These are phyloP conservation scores for Phodopus roborovskii DNA, from an alignment of 2,113 vertebrate species.

Conservation along the genomic window DNA sequence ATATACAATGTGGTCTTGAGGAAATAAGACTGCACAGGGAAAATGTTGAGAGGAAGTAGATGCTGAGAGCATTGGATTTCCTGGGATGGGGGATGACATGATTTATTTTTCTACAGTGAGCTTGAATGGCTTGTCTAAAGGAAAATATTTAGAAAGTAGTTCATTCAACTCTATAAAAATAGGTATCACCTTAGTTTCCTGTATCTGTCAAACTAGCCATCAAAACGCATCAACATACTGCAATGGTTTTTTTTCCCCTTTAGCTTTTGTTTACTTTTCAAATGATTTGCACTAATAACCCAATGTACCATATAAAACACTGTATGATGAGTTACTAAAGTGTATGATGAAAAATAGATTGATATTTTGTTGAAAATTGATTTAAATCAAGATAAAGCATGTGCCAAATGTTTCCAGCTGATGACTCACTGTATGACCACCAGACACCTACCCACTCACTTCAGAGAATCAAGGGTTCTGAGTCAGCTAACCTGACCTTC, in stretches of 20 bases:
- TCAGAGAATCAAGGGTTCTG: neutral
- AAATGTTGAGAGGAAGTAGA: neutral
- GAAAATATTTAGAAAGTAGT: constrained; percentile 1
- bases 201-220: neutral
- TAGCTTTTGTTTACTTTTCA: constrained; percentile 23
- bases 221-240: neutral
- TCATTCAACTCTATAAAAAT: neutral
- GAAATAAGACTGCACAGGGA: neutral
- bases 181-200: neutral
- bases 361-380: constrained; percentile 38
- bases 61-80: constrained; percentile 23
- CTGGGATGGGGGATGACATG: neutral
- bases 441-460: neutral
- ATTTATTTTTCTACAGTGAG: constrained; percentile 2
- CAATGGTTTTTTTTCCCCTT: neutral
- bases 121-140: neutral
- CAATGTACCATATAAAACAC: neutral
- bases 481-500: constrained; percentile 28
- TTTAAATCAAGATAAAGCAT: constrained; percentile 11
- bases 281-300: constrained; percentile 27
- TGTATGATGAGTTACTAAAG: constrained; percentile 8
- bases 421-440: constrained; percentile 37
- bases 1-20: neutral
- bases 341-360: constrained; percentile 8
- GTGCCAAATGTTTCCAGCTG: neutral